phyloP scores from a whole-genome alignment of 1,140 invertebrate genomes.

The Argopecten irradians region DNA sequence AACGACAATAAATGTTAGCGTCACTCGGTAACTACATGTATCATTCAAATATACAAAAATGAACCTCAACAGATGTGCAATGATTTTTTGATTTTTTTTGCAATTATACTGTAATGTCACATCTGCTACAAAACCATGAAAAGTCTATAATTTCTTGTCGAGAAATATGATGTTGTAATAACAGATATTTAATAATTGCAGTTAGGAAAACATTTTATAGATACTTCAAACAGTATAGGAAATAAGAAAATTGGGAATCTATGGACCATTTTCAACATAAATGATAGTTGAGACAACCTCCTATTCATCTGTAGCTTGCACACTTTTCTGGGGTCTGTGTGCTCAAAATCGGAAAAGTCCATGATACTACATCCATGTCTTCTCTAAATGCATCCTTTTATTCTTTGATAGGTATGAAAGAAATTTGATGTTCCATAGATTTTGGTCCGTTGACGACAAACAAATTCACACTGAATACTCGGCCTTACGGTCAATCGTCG shows the following conservation, averaged over 20 bases:
- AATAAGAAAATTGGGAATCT: too few relatives aligned
- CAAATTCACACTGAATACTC: constrained; percentile 98
- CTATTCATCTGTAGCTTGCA: not conserved
- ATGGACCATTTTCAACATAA: too few relatives aligned
- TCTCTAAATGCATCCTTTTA: constrained; percentile 26
- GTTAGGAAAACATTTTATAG: too few relatives aligned
- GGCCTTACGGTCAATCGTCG: constrained; percentile 95
- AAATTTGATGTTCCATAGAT: constrained; percentile 95
- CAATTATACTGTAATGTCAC: too few relatives aligned
- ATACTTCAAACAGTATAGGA: too few relatives aligned
- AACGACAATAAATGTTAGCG: too few relatives aligned
- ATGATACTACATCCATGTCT: not conserved
- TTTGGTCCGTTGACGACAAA: constrained; percentile 99
- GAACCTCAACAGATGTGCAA: not conserved
- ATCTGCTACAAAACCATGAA: too few relatives aligned
- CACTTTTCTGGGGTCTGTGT: not conserved
- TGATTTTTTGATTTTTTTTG: too few relatives aligned
- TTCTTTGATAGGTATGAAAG: constrained; percentile 87
- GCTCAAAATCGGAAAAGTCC: not conserved
- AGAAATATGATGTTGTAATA: too few relatives aligned
- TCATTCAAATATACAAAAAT: not conserved
- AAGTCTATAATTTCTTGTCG: too few relatives aligned
- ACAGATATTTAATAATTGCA: too few relatives aligned
- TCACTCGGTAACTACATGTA: not conserved
- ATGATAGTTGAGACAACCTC: too few relatives aligned